Evolutionary conservation across 1,140 invertebrate genomes (phyloP), one percentile per base, ranked within the genome.

Genomic region (Cotesia typhae): DNA sequence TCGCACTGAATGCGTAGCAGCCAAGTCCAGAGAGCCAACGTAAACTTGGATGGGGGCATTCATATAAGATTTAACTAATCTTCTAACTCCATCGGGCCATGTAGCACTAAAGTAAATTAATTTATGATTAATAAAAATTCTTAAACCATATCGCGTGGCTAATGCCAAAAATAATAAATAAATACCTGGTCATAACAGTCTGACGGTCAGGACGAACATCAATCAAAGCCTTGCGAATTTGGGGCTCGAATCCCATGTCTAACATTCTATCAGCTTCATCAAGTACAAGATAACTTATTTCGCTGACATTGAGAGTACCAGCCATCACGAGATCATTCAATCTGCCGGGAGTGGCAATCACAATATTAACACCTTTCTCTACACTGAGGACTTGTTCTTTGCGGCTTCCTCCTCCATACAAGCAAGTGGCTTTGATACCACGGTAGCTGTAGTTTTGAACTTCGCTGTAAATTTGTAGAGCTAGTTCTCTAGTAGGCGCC

Each of bases 251-350:
- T 7, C 94, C 94, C 92, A 95, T 92, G 77, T 95, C 94, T 67
- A 94, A 83, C 93, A 96, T 95, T 61, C 94, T 88, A 84, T 96
- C 94, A 1, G 94, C 95, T 88, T 96, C 95, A 85, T 97, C 95
- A n/a, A 97, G 85, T n/a, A 97, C 94, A 57, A 98, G 88, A 84
- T 95, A 98, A 0, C 95, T 95, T 28, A 96, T 92, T 20, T 91
- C 89, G 14, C 88, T 89, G 0, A 96, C 87, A 81, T 94, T 90
- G 7, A 96, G 89, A 67, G 89, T 80, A 3, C 88, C 87, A 38
- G 89, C 88, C 81, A 89, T 86, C 51, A 89, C 91, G 76, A 97
- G 86, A 87, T 96, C 95, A 84, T 95, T 95, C 0, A 97, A 87
- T 70, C 95, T 88, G n/a, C 95, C 95, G 1, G 95, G 95, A 36